These are phyloP conservation scores for Eulemur macaco DNA, from an alignment of 2,113 vertebrate genomes.

Conservation along the genomic window DNA sequence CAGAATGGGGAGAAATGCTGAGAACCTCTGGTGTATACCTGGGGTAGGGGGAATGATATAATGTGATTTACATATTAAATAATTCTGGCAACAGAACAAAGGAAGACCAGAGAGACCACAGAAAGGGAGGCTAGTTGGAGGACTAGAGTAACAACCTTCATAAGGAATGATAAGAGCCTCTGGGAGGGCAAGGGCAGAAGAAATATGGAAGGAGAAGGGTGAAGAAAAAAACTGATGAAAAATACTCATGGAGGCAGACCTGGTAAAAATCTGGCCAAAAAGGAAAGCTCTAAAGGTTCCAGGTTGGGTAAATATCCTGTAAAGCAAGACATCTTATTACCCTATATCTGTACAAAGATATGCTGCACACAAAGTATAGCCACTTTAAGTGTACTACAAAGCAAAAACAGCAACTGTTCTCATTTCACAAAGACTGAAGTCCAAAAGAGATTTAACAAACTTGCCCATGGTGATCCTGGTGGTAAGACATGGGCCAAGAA, in stretches of 20 bases:
- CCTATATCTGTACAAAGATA: background rate
- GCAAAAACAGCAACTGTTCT: background rate
- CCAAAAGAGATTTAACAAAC: background rate
- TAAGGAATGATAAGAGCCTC: background rate
- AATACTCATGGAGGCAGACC: background rate
- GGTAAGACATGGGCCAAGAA: background rate
- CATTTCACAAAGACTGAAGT: background rate
- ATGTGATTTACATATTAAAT: background rate
- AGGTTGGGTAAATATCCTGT: background rate
- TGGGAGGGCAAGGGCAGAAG: too few relatives aligned
- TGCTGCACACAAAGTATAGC: background rate
- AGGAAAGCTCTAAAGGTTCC: background rate
- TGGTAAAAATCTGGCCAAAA: background rate
- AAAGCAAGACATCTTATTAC: background rate
- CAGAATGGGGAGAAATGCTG: fast-evolving
- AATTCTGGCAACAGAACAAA: background rate
- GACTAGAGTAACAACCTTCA: background rate
- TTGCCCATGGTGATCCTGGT: background rate
- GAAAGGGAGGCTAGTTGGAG: background rate
- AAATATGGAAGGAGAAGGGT: fast-evolving
- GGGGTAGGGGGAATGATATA: too few relatives aligned
- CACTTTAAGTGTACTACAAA: background rate
- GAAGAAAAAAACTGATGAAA: background rate
- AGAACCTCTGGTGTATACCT: background rate
- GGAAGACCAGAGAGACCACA: background rate